Evolutionary conservation across 2,113 vertebrate species (phyloP).

Genomic region (Psilopogon haemacephalus): DNA sequence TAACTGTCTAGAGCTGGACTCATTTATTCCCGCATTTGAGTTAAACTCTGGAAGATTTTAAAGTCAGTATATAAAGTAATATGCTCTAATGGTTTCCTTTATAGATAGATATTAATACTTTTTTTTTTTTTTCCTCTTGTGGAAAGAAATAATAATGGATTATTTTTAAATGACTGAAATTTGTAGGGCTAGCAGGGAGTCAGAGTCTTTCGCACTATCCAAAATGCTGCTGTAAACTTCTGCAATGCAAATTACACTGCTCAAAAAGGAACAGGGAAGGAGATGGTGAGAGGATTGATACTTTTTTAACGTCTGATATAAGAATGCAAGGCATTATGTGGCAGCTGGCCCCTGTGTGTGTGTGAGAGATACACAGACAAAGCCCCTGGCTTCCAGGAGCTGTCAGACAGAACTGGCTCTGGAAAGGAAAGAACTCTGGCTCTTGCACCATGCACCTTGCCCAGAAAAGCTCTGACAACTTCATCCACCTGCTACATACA

Average conservation of each 20-base stretch:
- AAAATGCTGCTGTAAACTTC: neutral
- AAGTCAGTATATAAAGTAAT: neutral
- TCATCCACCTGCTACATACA: neutral
- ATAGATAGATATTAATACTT: neutral
- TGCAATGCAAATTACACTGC: neutral
- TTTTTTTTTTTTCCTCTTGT: neutral
- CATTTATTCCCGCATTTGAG: neutral
- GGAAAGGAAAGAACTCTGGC: neutral
- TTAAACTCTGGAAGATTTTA: neutral
- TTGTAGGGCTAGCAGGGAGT: neutral
- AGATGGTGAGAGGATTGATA: neutral
- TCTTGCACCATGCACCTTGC: neutral
- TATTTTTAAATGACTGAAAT: neutral
- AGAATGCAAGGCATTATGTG: neutral
- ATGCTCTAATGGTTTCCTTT: neutral
- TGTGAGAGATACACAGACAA: neutral
- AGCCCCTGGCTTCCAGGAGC: neutral
- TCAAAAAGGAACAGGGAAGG: neutral
- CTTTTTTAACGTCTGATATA: neutral
- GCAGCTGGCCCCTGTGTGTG: neutral
- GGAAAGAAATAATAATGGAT: neutral
- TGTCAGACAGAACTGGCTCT: neutral
- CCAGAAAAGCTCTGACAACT: neutral
- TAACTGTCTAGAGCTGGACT: neutral
- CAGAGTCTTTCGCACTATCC: neutral